These are phyloP conservation scores for Toxonevra muliebris DNA, from an alignment of 2,888 invertebrate species.

Conservation along the genomic window DNA sequence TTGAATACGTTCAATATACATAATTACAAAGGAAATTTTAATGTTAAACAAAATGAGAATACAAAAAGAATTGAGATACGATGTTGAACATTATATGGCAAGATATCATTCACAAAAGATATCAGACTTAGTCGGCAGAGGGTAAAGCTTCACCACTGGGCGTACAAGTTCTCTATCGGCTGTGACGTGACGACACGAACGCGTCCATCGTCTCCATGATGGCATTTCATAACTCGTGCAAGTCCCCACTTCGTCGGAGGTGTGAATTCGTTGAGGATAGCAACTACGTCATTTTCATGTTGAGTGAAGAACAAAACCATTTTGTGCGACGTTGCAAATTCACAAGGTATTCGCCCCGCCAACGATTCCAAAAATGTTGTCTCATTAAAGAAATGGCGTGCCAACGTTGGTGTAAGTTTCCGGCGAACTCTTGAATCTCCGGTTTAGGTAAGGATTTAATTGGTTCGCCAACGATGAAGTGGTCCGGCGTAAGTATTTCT, in stretches of 20 bases:
- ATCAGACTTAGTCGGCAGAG: slow-evolving; percentile 7
- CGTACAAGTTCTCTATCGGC: slow-evolving; percentile 9
- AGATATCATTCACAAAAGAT: not conserved
- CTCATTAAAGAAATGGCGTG: not conserved
- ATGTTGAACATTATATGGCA: too few species aligned
- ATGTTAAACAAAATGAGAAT: too few species aligned
- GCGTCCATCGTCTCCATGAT: too few species aligned
- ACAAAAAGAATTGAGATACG: too few species aligned
- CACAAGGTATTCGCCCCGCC: not conserved
- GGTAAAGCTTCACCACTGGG: slow-evolving; percentile 9
- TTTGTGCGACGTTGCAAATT: slow-evolving; percentile 23
- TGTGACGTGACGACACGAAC: slow-evolving; percentile 1
- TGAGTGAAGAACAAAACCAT: slow-evolving; percentile 14
- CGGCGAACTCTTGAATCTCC: not conserved
- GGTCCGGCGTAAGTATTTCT: too few species aligned
- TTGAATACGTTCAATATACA: not conserved
- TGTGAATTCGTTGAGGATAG: slow-evolving; percentile 9
- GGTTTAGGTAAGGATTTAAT: not conserved
- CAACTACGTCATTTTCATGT: slow-evolving; percentile 13
- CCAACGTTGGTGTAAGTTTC: not conserved
- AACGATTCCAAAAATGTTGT: slow-evolving; percentile 2
- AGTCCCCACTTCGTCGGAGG: slow-evolving; percentile 19
- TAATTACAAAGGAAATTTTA: not conserved
- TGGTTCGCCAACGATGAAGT: not conserved
- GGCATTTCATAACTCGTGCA: too few species aligned